Conservation (phyloP, 2,797 vertebrate species). For the Oreonectes daqikongensis region DNA sequence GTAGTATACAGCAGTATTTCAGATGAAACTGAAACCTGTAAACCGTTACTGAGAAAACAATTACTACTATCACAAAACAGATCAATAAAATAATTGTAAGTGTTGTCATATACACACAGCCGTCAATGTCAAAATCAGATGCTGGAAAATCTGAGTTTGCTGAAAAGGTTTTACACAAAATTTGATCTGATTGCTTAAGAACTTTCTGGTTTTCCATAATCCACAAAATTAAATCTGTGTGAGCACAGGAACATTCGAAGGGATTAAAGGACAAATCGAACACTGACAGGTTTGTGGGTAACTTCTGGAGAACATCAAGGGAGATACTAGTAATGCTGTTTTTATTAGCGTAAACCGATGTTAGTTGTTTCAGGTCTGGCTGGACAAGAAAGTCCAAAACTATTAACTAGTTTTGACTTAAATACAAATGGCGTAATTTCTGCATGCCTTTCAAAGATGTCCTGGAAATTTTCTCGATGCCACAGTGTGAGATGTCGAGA, state of each 20-base stretch:
- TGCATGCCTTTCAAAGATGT: conserved; percentile 43
- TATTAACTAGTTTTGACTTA: conserved; percentile 48
- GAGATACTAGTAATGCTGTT: conserved; percentile 44
- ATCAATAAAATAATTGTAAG: conserved; percentile 16
- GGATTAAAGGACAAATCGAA: conserved; percentile 62
- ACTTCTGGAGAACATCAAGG: conserved; percentile 24
- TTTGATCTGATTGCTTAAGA: conserved; percentile 58
- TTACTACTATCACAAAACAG: conserved; percentile 17
- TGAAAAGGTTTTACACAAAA: conserved; percentile 64
- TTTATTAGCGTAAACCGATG: conserved; percentile 12
- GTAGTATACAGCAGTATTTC: conserved; percentile 45
- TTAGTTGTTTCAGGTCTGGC: conserved; percentile 50
- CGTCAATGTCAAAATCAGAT: conserved; percentile 45
- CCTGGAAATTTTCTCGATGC: conserved; percentile 58
- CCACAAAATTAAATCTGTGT: conserved; percentile 75
- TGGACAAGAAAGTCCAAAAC: conserved; percentile 40
- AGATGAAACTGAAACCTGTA: conserved; percentile 56
- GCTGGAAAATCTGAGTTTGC: conserved; percentile 21
- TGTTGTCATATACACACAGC: conserved; percentile 51
- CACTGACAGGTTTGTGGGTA: conserved; percentile 53
- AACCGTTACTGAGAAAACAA: conserved; percentile 21
- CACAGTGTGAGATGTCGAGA: conserved; percentile 74
- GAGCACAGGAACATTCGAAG: conserved; percentile 61
- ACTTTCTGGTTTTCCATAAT: conserved; percentile 62
- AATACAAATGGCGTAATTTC: conserved; percentile 38